These are phyloP conservation scores for Drosophila mimica DNA, from an alignment of 2,888 invertebrate genomes.

Conservation along the genomic window DNA sequence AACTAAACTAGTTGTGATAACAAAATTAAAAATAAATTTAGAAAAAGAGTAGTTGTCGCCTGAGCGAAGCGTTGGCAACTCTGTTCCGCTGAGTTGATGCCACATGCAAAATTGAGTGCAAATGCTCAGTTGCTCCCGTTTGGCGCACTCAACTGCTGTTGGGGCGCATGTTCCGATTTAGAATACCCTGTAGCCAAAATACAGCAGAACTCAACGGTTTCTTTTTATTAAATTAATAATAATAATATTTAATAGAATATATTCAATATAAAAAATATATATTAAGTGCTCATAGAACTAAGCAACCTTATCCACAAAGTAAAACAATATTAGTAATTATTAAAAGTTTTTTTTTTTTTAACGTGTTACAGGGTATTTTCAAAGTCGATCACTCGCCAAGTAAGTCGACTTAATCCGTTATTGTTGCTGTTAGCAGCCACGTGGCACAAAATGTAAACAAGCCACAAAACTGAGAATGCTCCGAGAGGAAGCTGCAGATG, in stretches of 20 bases:
- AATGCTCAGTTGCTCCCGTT: constrained; percentile 39
- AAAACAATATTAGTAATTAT: neutral
- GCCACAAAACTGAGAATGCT: constrained; percentile 52
- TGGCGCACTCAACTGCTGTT: constrained; percentile 26
- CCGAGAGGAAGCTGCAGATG: neutral
- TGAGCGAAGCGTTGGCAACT: constrained; percentile 28
- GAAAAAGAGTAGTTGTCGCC: too few relatives aligned
- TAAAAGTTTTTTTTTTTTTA: neutral
- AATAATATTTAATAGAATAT: neutral
- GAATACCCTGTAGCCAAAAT: constrained; percentile 16
- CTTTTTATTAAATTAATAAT: neutral
- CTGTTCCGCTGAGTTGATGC: constrained; percentile 38
- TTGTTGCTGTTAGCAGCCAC: constrained; percentile 65
- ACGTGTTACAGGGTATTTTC: constrained; percentile 21
- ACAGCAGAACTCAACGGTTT: neutral
- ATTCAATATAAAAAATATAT: too few relatives aligned
- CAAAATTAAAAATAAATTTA: too few relatives aligned
- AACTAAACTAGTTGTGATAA: too few relatives aligned
- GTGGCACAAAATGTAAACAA: constrained; percentile 73
- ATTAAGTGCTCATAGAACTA: too few relatives aligned
- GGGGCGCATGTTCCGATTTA: constrained; percentile 32
- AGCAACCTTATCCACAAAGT: too few relatives aligned
- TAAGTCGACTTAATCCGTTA: constrained; percentile 11
- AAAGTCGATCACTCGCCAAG: neutral
- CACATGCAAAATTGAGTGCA: constrained; percentile 51